Percentiles rank a stretch among this genome's conserved stretches.
Conservation (phyloP, 2,797 vertebrate species). For the Leucoraja ocellata region DNA sequence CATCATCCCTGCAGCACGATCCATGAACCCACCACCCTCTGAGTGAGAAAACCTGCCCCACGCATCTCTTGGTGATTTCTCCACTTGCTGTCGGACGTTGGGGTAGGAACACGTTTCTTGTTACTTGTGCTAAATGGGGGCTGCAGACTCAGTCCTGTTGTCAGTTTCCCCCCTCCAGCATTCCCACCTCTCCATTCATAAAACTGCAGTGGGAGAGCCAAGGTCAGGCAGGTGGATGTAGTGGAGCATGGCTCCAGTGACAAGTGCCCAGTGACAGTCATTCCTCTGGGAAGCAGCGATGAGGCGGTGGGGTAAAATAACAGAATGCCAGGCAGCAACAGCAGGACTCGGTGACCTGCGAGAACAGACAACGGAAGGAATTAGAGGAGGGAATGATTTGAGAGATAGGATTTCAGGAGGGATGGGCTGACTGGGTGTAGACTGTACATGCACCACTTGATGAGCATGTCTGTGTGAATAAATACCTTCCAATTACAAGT, state of each 20-base stretch:
- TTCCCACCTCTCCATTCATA: neutral
- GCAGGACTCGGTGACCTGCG: conserved; percentile 5
- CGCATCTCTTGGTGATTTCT: neutral
- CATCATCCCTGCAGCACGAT: no score
- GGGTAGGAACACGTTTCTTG: no score
- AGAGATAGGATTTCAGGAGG: conserved; percentile 4
- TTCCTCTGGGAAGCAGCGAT: neutral
- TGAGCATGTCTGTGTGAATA: conserved; percentile 16
- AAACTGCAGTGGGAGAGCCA: neutral
- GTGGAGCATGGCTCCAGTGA: neutral
- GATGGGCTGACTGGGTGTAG: neutral
- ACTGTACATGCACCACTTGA: neutral
- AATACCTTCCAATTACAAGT: conserved; percentile 12
- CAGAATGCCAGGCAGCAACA: neutral
- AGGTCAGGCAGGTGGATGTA: neutral
- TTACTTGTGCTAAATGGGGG: no score
- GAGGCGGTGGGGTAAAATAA: neutral
- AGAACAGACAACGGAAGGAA: neutral
- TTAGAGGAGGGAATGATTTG: neutral
- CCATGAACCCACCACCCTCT: no score
- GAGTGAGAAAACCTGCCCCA: no score
- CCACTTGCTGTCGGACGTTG: neutral
- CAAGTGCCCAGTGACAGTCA: neutral
- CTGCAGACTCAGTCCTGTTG: no score
- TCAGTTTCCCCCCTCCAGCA: no score